Percentiles rank a stretch among this genome's conserved stretches.
Evolutionary conservation across 2,888 invertebrate genomes (phyloP).

Genomic region (Pyrrhosoma nymphula): DNA sequence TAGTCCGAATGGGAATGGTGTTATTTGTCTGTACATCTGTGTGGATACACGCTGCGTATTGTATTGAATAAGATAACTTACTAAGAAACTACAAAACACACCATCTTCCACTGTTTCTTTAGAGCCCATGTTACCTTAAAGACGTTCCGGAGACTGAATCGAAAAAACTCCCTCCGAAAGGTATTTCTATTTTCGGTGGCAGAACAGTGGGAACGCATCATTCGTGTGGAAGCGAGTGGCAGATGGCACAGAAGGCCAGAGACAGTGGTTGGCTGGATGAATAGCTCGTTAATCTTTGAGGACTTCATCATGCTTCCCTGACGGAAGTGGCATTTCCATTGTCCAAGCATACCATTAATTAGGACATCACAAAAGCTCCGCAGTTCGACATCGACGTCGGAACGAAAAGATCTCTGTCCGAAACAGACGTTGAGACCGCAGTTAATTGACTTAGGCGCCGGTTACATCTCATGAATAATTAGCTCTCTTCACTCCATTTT

Average conservation of each 20-base stretch:
- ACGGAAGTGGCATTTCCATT: neutral
- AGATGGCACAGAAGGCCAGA: neutral
- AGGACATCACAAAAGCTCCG: neutral
- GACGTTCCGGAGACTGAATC: no score
- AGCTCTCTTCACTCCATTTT: neutral
- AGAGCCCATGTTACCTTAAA: no score
- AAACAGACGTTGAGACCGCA: neutral
- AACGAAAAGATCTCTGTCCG: neutral
- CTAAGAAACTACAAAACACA: no score
- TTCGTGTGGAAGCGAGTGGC: neutral
- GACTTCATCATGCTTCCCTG: neutral
- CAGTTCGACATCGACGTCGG: neutral
- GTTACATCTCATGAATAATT: neutral
- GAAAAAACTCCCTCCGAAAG: no score
- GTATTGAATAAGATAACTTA: no score
- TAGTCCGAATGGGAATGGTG: no score
- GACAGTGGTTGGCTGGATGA: neutral
- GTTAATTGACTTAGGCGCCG: neutral
- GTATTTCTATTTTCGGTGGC: no score
- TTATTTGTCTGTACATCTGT: no score
- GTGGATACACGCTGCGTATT: no score
- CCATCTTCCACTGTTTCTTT: no score
- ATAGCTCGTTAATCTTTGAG: neutral
- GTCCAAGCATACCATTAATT: neutral
- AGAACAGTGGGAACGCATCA: neutral